Percentiles rank a stretch among this genome's conserved stretches.
These are phyloP conservation scores for Corythornis leucogaster DNA, from an alignment of 2,797 vertebrate genomes.

Conservation along the genomic window DNA sequence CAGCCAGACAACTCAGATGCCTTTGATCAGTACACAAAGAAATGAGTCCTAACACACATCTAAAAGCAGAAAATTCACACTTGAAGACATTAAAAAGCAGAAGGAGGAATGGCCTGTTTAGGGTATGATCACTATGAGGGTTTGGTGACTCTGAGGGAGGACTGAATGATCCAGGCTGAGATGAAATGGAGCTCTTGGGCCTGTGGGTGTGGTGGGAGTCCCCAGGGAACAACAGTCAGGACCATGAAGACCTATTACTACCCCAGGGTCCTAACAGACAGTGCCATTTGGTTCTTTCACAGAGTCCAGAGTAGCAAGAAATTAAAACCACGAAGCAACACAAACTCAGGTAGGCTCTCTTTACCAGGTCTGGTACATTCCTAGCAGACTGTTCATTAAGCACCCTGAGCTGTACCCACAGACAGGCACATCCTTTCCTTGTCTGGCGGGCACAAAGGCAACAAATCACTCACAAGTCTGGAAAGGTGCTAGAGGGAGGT, in stretches of 20 bases:
- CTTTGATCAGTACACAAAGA: background rate
- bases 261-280: background rate
- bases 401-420: background rate
- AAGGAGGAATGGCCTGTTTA: background rate
- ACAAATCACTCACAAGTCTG: background rate
- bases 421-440: background rate
- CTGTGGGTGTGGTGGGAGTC: fast-evolving
- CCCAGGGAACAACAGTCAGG: background rate
- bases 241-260: background rate
- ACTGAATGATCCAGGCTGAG: background rate
- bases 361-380: background rate
- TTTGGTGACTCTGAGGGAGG: background rate
- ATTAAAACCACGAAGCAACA: background rate
- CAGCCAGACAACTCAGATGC: background rate
- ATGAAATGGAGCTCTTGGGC: background rate
- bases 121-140: background rate
- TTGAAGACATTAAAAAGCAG: background rate
- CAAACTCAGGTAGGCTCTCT: background rate
- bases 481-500: background rate
- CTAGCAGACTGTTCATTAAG: background rate
- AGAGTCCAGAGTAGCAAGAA: background rate
- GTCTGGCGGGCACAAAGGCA: background rate
- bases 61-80: background rate
- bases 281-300: fast-evolving
- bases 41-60: background rate